A percentile compares a stretch with the other conserved stretches of the same genome.
Evolutionary conservation across 1,140 invertebrate species (phyloP).

Genomic region (Steinernema khuongi): DNA sequence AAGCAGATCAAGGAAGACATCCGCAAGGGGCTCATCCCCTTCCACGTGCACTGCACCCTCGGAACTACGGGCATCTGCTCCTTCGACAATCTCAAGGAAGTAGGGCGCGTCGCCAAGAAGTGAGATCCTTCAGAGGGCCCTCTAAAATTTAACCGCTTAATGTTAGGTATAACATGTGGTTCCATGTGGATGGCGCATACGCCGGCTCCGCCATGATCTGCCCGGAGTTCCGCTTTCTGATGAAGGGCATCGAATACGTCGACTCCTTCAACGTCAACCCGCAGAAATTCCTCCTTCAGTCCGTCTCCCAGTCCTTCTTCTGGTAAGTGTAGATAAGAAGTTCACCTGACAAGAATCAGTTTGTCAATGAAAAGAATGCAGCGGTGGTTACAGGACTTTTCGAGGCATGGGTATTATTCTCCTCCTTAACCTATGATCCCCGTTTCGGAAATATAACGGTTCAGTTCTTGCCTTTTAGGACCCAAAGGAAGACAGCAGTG

Average conservation of each 20-base stretch:
- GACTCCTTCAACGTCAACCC: constrained; percentile 55
- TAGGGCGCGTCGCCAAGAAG: constrained; percentile 71
- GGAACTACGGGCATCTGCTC: constrained; percentile 90
- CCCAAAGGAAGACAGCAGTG: constrained; percentile 61
- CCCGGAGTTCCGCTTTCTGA: constrained; percentile 58
- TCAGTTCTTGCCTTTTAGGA: constrained; percentile 62
- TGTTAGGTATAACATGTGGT: constrained; percentile 61
- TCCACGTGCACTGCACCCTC: constrained; percentile 65
- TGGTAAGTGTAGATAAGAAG: not conserved
- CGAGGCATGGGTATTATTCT: too few relatives aligned
- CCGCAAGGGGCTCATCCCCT: constrained; percentile 6
- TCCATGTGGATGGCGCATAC: constrained; percentile 70
- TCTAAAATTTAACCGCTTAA: not conserved
- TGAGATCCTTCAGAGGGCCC: too few relatives aligned
- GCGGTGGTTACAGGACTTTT: too few relatives aligned
- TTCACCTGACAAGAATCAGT: too few relatives aligned
- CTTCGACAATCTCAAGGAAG: constrained; percentile 82
- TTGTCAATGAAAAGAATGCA: too few relatives aligned
- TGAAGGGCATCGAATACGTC: constrained; percentile 61
- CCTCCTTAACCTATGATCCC: too few relatives aligned
- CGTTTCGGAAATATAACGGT: too few relatives aligned
- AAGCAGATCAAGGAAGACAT: constrained; percentile 22
- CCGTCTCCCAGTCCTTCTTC: not conserved
- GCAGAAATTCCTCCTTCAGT: not conserved
- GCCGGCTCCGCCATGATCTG: constrained; percentile 85